Base-by-base conservation (phyloP, 2,888 invertebrate genomes). In the Caradrina clavipalpis region DNA sequence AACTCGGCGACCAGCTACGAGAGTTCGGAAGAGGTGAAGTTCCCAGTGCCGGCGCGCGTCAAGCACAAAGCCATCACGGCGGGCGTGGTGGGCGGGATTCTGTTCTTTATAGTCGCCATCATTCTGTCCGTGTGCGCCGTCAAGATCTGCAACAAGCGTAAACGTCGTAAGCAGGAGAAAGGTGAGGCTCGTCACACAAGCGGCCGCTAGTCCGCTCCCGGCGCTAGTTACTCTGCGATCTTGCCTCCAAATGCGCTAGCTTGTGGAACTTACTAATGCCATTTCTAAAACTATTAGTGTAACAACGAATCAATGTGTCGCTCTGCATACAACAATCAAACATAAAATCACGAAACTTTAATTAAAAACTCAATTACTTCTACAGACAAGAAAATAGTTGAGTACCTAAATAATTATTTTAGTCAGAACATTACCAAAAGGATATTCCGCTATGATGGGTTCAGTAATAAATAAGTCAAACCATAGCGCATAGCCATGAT, bases 101-200 rank as follows among this genome's bases (percentile, higher is more conserved):
- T 99, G 92, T 99, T 99, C 97, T 99, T 99, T 97, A 98, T 99
- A 91, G 99, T 99, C 90, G 99, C 99, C 94, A 99, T 99, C 95
- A 98, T 99, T 91, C 97, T 99, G 90, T 99, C 99, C 88, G 98
- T 99, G 91, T 99, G 99, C 96, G 99, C 99, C 88, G 99, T 99
- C 91, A 99, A 99, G 97, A 99, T 99, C 95, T 99, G 99, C 97
- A 99, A 99, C 97, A 99, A 99, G 96, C 97, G 99, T 92, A 99
- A 99, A 96, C 97, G 99, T 90, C 98, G 99, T 97, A 99, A 99
- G 97, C 99, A 99, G 96, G 99, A 99, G 96, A 99, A 99, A 98
- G 99, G 99, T 99, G 97, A 96, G 96, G 64, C 13, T 63, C 68
- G 60, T 73, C 79, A 78, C 73, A 78, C 39, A 59, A 65, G 88